Conservation (phyloP, 2,113 vertebrate species). For the Pachypanchax playfairii region DNA sequence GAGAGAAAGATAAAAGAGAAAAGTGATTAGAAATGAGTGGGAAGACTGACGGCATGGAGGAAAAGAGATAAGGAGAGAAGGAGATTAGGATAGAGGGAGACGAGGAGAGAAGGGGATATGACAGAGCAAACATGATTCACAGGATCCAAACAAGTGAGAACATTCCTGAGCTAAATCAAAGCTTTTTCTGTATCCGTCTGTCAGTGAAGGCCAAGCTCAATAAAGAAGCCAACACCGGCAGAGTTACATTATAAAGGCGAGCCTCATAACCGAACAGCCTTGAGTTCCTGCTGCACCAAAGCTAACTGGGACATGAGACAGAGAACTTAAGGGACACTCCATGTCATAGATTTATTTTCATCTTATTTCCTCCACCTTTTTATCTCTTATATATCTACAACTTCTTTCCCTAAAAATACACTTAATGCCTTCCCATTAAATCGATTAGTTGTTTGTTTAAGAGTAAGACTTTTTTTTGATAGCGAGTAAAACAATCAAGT, state of each 20-base stretch:
- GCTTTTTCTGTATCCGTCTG: constrained; percentile 52
- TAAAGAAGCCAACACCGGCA: constrained; percentile 51
- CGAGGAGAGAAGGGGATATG: constrained; percentile 10
- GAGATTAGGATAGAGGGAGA: constrained; percentile 20
- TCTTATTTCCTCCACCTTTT: constrained; percentile 18
- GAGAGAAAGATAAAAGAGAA: constrained; percentile 16
- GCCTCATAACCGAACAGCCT: constrained; percentile 53
- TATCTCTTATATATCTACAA: constrained; percentile 4
- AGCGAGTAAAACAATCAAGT: neutral
- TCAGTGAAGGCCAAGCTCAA: constrained; percentile 72
- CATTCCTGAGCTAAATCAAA: constrained; percentile 70
- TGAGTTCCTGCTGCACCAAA: constrained; percentile 46
- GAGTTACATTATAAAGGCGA: constrained; percentile 61
- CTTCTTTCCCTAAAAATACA: neutral
- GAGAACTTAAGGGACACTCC: constrained; percentile 23
- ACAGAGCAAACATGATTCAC: constrained; percentile 46
- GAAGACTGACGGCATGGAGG: neutral
- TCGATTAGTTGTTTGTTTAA: no score
- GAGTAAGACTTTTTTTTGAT: no score
- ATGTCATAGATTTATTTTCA: constrained; percentile 18
- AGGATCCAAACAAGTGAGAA: constrained; percentile 41
- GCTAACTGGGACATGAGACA: constrained; percentile 38
- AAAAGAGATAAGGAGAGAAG: constrained; percentile 13
- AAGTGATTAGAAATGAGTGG: constrained; percentile 17
- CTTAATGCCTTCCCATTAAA: accelerated